A percentile compares a stretch with the other conserved stretches of the same genome.
These are phyloP conservation scores for Linyphia triangularis DNA, from an alignment of 2,888 invertebrate species.

Conservation along the genomic window DNA sequence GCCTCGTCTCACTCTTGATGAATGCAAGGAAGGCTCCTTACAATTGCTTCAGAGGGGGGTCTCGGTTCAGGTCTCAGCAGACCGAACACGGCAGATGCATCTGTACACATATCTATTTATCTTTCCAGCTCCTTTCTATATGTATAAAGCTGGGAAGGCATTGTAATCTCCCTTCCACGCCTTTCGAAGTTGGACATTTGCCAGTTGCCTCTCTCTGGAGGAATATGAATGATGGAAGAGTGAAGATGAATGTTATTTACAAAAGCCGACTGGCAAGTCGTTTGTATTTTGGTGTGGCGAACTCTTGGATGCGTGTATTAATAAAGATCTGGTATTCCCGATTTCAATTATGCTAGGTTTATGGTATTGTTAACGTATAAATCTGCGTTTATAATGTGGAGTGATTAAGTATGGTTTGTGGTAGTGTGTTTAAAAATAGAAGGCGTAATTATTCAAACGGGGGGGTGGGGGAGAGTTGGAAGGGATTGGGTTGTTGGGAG, in stretches of 20 bases:
- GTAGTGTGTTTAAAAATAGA: background rate
- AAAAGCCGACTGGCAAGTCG: constrained; percentile 40
- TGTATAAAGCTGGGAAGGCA: background rate
- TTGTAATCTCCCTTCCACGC: background rate
- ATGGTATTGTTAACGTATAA: background rate
- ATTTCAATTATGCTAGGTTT: constrained; percentile 25
- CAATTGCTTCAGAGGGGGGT: background rate
- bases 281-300: constrained; percentile 46
- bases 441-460: background rate
- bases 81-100: background rate
- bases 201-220: background rate
- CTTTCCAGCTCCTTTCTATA: background rate
- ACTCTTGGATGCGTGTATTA: constrained; percentile 21
- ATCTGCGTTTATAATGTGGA: background rate
- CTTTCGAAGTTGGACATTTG: background rate
- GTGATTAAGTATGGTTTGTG: background rate
- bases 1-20: constrained; percentile 35
- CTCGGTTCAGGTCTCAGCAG: background rate
- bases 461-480: too few relatives aligned
- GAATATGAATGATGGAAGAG: constrained; percentile 34
- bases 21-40: constrained; percentile 7
- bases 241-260: constrained; percentile 48
- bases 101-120: background rate
- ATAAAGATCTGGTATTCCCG: constrained; percentile 35
- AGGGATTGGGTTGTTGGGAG: too few relatives aligned